These are phyloP conservation scores for Carpatolechia fugitivella DNA, from an alignment of 2,888 invertebrate genomes.

Conservation along the genomic window DNA sequence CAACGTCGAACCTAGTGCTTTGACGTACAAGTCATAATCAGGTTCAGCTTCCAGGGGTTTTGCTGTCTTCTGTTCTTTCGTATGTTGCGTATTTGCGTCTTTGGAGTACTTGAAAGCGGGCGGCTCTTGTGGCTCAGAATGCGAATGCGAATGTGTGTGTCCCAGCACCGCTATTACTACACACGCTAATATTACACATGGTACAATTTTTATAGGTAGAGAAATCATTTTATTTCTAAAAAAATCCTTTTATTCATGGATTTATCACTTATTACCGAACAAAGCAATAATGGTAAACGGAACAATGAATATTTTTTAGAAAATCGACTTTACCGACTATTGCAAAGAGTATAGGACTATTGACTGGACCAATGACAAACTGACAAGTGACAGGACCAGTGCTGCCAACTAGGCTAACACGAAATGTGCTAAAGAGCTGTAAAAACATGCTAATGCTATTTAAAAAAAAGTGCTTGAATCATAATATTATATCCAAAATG, in stretches of 20 bases:
- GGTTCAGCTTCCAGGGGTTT: slow-evolving; percentile 39
- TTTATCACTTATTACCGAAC: slow-evolving; percentile 5
- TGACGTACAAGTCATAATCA: slow-evolving; percentile 82
- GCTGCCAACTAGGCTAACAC: too few species aligned
- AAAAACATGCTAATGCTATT: too few species aligned
- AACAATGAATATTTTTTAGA: not conserved
- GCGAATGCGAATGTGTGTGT: slow-evolving; percentile 75
- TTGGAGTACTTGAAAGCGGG: slow-evolving; percentile 92
- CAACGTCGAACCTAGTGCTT: slow-evolving; percentile 93
- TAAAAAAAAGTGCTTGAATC: too few species aligned
- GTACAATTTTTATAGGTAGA: slow-evolving; percentile 32
- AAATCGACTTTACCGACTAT: too few species aligned
- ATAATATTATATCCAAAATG: too few species aligned
- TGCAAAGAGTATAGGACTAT: too few species aligned
- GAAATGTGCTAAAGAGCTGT: too few species aligned
- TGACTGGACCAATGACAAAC: not conserved
- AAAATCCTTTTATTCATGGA: not conserved
- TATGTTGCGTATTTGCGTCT: slow-evolving; percentile 74
- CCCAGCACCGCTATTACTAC: slow-evolving; percentile 43
- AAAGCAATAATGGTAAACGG: not conserved
- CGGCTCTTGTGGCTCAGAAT: slow-evolving; percentile 76
- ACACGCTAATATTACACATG: slow-evolving; percentile 36
- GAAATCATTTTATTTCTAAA: slow-evolving; percentile 31
- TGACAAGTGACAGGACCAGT: not conserved
- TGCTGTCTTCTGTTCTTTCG: slow-evolving; percentile 64